Percentiles rank a stretch among this genome's conserved stretches.
Conservation (phyloP, 2,797 vertebrate species). For the Melopsittacus undulatus region DNA sequence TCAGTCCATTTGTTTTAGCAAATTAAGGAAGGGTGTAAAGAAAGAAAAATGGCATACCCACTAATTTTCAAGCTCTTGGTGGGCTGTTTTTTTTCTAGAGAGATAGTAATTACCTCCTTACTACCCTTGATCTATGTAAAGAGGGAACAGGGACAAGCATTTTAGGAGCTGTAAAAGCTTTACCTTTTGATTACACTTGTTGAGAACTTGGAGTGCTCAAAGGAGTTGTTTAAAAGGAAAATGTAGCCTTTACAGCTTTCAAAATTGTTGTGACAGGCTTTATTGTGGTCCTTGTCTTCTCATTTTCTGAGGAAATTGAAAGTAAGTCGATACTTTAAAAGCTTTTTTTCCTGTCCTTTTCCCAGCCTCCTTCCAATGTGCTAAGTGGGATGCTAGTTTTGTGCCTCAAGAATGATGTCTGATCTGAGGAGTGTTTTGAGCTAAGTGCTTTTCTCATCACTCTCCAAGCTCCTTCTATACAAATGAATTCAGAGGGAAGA, state of each 20-base stretch:
- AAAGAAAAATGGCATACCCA: neutral
- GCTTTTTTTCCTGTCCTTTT: neutral
- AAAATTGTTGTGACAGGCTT: constrained; percentile 37
- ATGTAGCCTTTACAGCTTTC: neutral
- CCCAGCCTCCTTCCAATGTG: neutral
- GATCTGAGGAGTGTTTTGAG: neutral
- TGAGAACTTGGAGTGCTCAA: neutral
- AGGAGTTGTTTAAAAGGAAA: constrained; percentile 30
- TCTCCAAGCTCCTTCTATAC: neutral
- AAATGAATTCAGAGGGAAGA: neutral
- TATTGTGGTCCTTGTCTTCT: neutral
- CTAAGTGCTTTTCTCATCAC: neutral
- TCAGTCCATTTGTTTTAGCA: neutral
- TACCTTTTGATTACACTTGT: neutral
- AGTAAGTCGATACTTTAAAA: neutral
- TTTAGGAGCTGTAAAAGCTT: constrained; percentile 21
- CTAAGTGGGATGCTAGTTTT: neutral
- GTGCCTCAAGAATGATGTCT: neutral
- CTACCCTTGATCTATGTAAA: constrained; percentile 7
- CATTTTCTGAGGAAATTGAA: constrained; percentile 1
- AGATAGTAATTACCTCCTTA: constrained; percentile 20
- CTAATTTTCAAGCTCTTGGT: neutral
- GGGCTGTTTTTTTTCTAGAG: neutral
- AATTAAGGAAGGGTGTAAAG: neutral
- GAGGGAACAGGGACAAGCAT: neutral